Base-by-base conservation (phyloP, 2,113 vertebrate genomes). In the Xiphorhynchus elegans region DNA sequence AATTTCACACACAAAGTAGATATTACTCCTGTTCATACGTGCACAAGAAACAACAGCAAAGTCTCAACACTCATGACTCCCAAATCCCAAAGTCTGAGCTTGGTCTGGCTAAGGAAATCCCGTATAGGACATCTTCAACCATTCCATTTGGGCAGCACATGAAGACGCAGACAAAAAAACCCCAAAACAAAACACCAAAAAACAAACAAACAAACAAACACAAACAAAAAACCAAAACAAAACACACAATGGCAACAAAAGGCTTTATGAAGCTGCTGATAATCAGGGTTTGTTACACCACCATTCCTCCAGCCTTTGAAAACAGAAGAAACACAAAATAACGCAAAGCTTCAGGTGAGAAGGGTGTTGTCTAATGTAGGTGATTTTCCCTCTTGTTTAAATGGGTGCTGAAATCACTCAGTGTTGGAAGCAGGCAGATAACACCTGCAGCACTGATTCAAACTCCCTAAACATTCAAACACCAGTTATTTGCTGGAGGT, bases 401-500 rank as follows among this genome's bases (percentile, higher is more conserved):
- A 60, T 9, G 4, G 4, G 9, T 59, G 37, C 25, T 47, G 40
- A 67, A 77, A 76, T 76, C 18, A 23, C 15, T 59, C 23, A 19
- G 42, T 15, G 8, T 23, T 68, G 37, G 19, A 60, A 90, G 64
- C 2, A 40, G 17, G 9, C 46, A 60, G 24, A 12, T 64, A 72
- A 68, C 25, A 39, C 16, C 29, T 47, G 24, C 53, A 89, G 46
- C 31, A 33, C 21, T 68, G 8, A 56, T 46, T 69, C 19, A 53
- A 83, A 76, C 21, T 60, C 40, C 6, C n/a, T 9, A 8, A 52
- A 58, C 73, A 66, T 46, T 56, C n/a, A 69, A 59, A 13, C 40
- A 42, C 13, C 40, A 42, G 13, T 66, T 77, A 23, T 50, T 80
- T 2, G 0, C 19, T 25, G 19, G 10, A 1, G 5, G 0, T 1